phyloP scores from a whole-genome alignment of 2,888 invertebrate genomes.

The Notodonta ziczac region DNA sequence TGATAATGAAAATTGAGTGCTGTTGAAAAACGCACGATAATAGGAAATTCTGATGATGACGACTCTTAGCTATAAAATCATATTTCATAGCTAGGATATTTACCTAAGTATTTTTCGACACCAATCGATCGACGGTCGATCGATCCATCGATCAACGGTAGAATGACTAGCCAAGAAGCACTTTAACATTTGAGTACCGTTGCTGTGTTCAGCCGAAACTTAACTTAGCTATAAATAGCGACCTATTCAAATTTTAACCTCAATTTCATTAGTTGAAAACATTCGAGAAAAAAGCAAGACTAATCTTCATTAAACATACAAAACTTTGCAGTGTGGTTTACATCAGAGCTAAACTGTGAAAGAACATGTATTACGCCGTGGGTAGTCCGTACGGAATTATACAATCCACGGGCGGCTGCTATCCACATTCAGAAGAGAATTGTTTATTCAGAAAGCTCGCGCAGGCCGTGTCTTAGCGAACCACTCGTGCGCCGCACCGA shows the following conservation, averaged over 20 bases:
- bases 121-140: not conserved
- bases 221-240: no score
- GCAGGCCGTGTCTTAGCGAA: slow-evolving; percentile 56
- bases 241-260: not conserved
- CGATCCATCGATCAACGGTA: not conserved
- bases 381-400: slow-evolving; percentile 26
- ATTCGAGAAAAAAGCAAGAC: not conserved
- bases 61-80: no score
- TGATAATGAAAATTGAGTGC: no score
- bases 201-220: no score
- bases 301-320: slow-evolving; percentile 7
- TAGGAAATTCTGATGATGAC: no score
- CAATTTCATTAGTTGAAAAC: not conserved
- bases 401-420: slow-evolving; percentile 35
- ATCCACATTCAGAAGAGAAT: slow-evolving; percentile 25
- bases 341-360: slow-evolving; percentile 11
- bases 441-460: slow-evolving; percentile 75
- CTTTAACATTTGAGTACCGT: no score
- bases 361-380: slow-evolving; percentile 6
- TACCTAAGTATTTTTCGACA: not conserved
- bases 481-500: slow-evolving; percentile 57
- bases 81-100: not conserved
- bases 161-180: no score
- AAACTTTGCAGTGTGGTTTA: slow-evolving; percentile 7
- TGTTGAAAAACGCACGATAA: no score